Conservation (phyloP, 2,113 vertebrate species). For the Rhabdornis inornatus region DNA sequence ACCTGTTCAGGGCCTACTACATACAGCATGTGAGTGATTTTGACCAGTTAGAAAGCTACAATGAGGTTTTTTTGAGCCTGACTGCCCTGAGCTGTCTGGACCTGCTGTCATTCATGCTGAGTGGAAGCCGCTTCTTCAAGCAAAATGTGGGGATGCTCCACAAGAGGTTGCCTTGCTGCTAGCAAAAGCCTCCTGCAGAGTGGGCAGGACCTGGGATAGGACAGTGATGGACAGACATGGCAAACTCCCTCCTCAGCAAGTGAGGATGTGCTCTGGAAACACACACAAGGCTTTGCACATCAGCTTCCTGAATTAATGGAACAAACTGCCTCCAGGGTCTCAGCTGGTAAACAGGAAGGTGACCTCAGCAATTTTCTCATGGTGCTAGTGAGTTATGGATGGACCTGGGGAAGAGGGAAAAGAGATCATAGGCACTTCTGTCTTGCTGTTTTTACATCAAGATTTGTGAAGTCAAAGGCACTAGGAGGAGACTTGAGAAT, state of each 20-base stretch:
- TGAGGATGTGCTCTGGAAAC: not conserved
- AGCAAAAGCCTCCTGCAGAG: not conserved
- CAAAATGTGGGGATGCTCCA: constrained; percentile 39
- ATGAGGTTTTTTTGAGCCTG: constrained; percentile 86
- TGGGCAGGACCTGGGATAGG: not conserved
- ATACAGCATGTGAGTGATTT: not conserved
- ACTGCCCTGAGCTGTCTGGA: constrained; percentile 88
- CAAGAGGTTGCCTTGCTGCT: constrained; percentile 53
- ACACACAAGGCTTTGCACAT: fast-evolving
- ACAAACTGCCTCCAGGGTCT: not conserved
- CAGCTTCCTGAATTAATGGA: not conserved
- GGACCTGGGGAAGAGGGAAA: not conserved
- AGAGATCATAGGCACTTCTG: not conserved
- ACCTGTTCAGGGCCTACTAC: constrained; percentile 83
- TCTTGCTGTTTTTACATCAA: not conserved
- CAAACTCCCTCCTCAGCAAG: not conserved
- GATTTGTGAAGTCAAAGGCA: not conserved
- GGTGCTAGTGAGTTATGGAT: not conserved
- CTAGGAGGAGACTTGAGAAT: not conserved
- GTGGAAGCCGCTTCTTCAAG: constrained; percentile 66
- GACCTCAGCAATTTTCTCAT: not conserved
- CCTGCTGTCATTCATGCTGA: constrained; percentile 72
- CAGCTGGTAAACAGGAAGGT: not conserved
- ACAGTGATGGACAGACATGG: fast-evolving
- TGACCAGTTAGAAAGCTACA: constrained; percentile 48